Evolutionary conservation across 1,140 invertebrate genomes (phyloP).

Genomic region (Hirudo medicinalis): DNA sequence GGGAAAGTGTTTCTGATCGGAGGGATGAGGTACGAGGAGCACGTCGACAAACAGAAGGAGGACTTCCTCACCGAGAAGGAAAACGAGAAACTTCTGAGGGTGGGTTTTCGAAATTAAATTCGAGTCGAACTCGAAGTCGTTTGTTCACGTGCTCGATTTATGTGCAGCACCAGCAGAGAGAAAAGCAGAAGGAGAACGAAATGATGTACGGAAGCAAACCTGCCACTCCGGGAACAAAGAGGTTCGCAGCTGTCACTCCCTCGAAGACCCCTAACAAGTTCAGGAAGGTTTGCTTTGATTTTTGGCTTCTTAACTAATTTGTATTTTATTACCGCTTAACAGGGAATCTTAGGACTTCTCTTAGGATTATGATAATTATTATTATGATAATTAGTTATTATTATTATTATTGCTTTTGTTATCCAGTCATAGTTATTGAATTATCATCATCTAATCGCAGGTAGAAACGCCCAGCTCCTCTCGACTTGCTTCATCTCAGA

Average conservation of each 20-base stretch:
- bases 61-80: conserved; percentile 36
- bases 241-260: conserved; percentile 30
- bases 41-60: conserved; percentile 33
- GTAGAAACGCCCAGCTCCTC: too few species aligned
- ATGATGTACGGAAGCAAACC: conserved; percentile 36
- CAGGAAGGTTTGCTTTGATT: conserved; percentile 30
- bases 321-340: neutral
- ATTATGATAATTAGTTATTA: neutral
- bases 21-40: conserved; percentile 7
- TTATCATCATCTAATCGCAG: neutral
- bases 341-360: neutral
- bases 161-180: conserved; percentile 30
- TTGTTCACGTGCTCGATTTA: neutral
- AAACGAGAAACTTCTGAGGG: conserved; percentile 39
- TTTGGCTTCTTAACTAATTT: neutral
- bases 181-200: conserved; percentile 35
- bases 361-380: neutral
- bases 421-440: neutral
- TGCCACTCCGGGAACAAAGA: conserved; percentile 27
- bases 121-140: neutral
- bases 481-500: too few species aligned
- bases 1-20: conserved; percentile 9
- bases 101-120: conserved; percentile 23
- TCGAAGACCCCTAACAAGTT: conserved; percentile 33
- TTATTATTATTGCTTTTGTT: neutral